Evolutionary conservation across 2,888 invertebrate genomes (phyloP), one percentile per base, ranked within the genome.

Genomic region (Marronus borbonicus): DNA sequence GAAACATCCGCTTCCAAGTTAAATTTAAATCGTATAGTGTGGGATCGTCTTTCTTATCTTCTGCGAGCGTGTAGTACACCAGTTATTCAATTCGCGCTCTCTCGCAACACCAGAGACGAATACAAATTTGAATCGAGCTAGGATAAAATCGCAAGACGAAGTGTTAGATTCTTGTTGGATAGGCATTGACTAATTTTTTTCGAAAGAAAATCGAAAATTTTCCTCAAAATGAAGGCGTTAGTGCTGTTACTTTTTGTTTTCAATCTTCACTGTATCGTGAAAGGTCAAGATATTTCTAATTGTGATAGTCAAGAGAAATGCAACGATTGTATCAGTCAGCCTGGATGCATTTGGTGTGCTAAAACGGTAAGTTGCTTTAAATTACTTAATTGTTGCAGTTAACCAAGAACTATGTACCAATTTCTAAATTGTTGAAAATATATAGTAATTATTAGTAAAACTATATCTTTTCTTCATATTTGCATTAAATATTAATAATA

Each of bases 291-390:
- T 10, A 76, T 58, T 62, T 69, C 68, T 28, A 74, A 76, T 70
- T 83, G 83, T 72, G 76, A 44, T 12, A 80, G 66, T 39, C 80
- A 80, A 60, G 78, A 80, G 62, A 81, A 58, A 52, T 91, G 91
- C 81, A 83, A 85, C 24, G 87, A 86, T 20, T 91, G 91, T 80
- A 86, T 91, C 55, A 88, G 88, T 82, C 88, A 89, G 55, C 83
- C 87, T 0, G 86, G 84, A 55, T 91, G 91, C 84, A 86, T 87
- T 76, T 91, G 91, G 91, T 91, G 91, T 82, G 86, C 87, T 0
- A 83, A 84, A 66, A 84, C 84, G 83, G 86, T 81, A 80, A 70
- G 62, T 72, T 36, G 31, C 3, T 36, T 36, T 36, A 66, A 62
- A 62, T 62, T 8, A 44, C 2, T 44, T 12, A 44, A 8, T 44